Conservation (phyloP, 2,113 vertebrate species). For the Gavia stellata region DNA sequence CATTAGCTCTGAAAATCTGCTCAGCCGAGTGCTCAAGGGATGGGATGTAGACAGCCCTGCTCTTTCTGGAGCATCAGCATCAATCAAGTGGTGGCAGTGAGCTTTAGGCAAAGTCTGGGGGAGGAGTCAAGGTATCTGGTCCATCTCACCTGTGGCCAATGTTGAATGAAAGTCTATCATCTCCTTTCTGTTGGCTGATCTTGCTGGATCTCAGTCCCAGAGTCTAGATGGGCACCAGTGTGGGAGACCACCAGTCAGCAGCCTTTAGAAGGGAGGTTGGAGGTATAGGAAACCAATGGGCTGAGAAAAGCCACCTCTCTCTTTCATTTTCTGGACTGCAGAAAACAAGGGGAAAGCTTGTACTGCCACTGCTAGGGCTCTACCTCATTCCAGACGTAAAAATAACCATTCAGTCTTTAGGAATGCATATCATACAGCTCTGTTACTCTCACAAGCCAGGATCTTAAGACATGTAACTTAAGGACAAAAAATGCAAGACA, state of each 20-base stretch:
- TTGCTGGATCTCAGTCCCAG: background rate
- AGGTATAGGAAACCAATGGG: background rate
- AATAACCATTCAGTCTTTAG: background rate
- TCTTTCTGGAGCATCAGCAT: background rate
- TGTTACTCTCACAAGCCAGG: background rate
- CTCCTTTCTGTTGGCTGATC: background rate
- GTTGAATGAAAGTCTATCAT: rapidly evolving
- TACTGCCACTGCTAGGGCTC: background rate
- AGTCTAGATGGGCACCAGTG: background rate
- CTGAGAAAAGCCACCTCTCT: background rate
- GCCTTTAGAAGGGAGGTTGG: background rate
- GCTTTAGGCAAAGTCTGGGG: background rate
- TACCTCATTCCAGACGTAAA: background rate
- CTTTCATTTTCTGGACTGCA: background rate
- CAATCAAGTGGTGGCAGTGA: background rate
- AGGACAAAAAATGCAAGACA: background rate
- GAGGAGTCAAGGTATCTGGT: background rate
- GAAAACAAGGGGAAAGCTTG: background rate
- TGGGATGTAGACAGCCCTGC: background rate
- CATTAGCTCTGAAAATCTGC: background rate
- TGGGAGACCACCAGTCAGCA: background rate
- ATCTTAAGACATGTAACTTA: background rate
- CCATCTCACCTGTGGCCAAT: background rate
- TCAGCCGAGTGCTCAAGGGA: background rate
- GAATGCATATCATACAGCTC: background rate